phyloP scores from a whole-genome alignment of 2,797 vertebrate species.

The Antennarius maculatus region DNA sequence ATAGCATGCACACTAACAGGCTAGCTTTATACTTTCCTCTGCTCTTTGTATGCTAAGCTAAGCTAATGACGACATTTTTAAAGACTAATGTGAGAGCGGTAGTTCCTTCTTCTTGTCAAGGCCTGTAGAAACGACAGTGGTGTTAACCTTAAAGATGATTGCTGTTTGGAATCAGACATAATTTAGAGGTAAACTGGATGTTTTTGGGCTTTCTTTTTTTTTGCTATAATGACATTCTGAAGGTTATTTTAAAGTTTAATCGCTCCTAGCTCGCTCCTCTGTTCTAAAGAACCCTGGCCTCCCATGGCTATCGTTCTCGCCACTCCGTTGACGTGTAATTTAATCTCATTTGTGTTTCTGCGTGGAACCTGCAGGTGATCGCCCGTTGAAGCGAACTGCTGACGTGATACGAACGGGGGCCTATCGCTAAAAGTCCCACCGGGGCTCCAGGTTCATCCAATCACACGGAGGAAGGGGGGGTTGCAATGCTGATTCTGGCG shows the following conservation, averaged over 20 bases:
- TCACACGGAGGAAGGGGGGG: not conserved
- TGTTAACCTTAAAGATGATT: no score
- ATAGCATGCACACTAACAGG: no score
- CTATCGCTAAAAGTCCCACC: constrained; percentile 39
- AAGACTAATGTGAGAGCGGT: no score
- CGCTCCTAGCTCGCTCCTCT: constrained; percentile 6
- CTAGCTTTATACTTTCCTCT: no score
- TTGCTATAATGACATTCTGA: constrained; percentile 20
- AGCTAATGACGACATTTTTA: no score
- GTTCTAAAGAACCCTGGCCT: not conserved
- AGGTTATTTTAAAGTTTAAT: constrained; percentile 45
- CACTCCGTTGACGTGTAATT: constrained; percentile 32
- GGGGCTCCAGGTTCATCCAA: constrained; percentile 24
- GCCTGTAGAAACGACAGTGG: no score
- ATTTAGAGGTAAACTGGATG: constrained; percentile 9
- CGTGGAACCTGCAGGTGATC: constrained; percentile 38
- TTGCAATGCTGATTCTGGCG: constrained; percentile 20
- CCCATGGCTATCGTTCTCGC: not conserved
- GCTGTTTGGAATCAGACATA: not conserved
- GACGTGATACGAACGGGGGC: constrained; percentile 35
- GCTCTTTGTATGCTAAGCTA: no score
- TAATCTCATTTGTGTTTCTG: constrained; percentile 34
- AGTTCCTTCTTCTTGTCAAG: no score
- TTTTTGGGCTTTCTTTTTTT: not conserved
- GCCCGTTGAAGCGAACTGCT: constrained; percentile 40